Percentiles rank a stretch among this genome's conserved stretches.
Conservation (phyloP, 1,140 invertebrate genomes). For the Scaptodrosophila lebanonensis region DNA sequence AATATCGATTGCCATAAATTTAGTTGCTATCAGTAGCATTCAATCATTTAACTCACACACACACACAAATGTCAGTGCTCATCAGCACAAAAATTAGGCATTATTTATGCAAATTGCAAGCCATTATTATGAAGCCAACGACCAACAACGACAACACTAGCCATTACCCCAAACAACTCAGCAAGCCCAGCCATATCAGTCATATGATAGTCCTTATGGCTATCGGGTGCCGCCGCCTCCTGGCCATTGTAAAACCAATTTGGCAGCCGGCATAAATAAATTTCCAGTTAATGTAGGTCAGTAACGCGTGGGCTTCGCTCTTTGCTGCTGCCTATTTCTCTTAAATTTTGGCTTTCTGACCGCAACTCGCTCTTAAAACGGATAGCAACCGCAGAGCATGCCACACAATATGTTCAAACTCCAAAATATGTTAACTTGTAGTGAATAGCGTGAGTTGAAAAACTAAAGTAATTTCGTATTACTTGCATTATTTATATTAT, state of each 20-base stretch:
- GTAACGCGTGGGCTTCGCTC: slow-evolving; percentile 33
- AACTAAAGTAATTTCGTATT: too few relatives aligned
- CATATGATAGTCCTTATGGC: slow-evolving; percentile 48
- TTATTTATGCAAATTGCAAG: slow-evolving; percentile 72
- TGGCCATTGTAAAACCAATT: slow-evolving; percentile 64
- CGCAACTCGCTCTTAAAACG: too few relatives aligned
- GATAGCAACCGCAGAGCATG: too few relatives aligned
- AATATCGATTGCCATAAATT: too few relatives aligned
- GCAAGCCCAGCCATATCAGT: slow-evolving; percentile 50
- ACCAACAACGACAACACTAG: slow-evolving; percentile 21
- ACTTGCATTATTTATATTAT: too few relatives aligned
- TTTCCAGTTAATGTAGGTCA: slow-evolving; percentile 71
- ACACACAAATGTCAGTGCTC: slow-evolving; percentile 1
- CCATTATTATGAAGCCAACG: slow-evolving; percentile 69
- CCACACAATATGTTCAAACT: too few relatives aligned
- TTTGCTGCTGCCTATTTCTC: too few relatives aligned
- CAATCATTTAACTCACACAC: slow-evolving; percentile 45
- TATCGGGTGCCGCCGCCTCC: neutral
- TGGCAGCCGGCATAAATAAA: slow-evolving; percentile 73
- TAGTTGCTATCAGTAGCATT: too few relatives aligned
- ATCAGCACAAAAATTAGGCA: slow-evolving; percentile 61
- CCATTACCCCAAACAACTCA: slow-evolving; percentile 7
- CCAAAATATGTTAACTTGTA: too few relatives aligned
- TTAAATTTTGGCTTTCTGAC: neutral
- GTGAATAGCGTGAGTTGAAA: too few relatives aligned